Percentiles rank a stretch among this genome's conserved stretches.
Conservation (phyloP, 1,140 invertebrate genomes). For the Araneus ventricosus region DNA sequence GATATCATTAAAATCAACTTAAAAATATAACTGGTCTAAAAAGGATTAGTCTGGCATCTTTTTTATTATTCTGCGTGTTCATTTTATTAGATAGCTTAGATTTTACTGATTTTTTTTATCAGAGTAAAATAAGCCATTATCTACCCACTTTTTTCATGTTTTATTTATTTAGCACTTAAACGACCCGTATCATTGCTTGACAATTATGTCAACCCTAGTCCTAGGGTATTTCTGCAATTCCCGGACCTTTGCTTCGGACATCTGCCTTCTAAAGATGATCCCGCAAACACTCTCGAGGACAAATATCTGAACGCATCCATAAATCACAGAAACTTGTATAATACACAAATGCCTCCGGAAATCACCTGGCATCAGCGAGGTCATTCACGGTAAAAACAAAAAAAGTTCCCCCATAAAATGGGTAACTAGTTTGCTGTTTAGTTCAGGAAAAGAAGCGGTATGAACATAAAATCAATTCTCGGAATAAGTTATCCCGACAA, state of each 20-base stretch:
- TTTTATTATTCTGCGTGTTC: no score
- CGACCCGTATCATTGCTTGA: no score
- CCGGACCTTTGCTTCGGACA: no score
- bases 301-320: not conserved
- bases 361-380: not conserved
- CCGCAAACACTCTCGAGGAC: not conserved
- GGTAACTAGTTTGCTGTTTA: not conserved
- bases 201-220: no score
- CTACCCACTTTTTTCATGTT: no score
- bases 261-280: not conserved
- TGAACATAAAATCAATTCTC: not conserved
- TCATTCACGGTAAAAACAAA: not conserved
- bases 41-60: no score
- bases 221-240: not conserved
- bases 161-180: no score
- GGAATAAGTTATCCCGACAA: not conserved
- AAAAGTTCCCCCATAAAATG: not conserved
- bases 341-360: not conserved
- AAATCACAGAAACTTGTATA: not conserved
- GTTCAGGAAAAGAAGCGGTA: not conserved
- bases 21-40: no score
- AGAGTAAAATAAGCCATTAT: no score
- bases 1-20: no score
- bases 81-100: no score
- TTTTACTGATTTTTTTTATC: no score